Evolutionary conservation across 2,113 vertebrate species (phyloP).

Genomic region (Todiramphus chloris): DNA sequence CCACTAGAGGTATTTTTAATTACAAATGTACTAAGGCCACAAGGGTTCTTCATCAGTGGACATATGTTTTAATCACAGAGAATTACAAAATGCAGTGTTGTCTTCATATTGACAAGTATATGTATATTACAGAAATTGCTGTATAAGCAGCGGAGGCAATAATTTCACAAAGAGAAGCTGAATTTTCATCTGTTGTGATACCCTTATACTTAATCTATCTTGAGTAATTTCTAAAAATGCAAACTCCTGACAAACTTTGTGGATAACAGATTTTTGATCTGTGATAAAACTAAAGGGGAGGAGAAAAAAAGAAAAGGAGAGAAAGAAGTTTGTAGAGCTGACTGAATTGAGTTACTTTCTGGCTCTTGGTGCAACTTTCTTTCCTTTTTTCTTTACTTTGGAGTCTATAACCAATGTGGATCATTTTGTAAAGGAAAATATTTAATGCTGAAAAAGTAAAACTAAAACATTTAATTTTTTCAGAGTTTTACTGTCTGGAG

Average conservation of each 20-base stretch:
- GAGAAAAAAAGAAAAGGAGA: neutral
- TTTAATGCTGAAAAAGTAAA: constrained; percentile 43
- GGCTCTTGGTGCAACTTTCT: neutral
- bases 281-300: neutral
- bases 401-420: neutral
- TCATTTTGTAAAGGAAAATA: neutral
- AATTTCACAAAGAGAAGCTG: neutral
- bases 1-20: constrained; percentile 1
- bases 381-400: constrained; percentile 8
- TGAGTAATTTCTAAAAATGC: neutral
- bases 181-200: neutral
- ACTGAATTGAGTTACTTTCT: neutral
- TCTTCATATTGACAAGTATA: neutral
- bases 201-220: neutral
- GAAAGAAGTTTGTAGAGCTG: neutral
- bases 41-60: neutral
- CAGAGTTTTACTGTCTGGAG: constrained; percentile 16
- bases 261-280: constrained; percentile 29
- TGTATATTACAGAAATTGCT: neutral
- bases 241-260: neutral
- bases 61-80: neutral
- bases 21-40: neutral
- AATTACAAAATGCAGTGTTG: neutral
- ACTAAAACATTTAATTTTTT: constrained; percentile 16
- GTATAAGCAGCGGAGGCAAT: neutral